phyloP scores from a whole-genome alignment of 2,113 vertebrate genomes.

The Otocyon megalotis region DNA sequence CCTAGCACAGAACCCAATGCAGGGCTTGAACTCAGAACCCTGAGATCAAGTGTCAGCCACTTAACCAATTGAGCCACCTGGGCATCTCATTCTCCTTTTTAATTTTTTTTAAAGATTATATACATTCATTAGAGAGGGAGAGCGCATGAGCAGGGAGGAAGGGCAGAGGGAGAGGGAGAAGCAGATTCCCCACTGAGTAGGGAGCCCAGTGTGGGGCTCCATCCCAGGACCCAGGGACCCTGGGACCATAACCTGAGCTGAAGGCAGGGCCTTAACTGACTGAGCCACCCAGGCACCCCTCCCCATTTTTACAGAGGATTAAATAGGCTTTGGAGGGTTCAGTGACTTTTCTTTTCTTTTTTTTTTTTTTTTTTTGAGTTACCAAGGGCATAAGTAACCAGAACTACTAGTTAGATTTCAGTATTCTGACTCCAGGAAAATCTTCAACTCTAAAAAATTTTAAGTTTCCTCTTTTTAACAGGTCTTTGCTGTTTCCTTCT shows the following conservation, averaged over 20 bases:
- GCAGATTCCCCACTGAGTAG: neutral
- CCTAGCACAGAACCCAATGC: neutral
- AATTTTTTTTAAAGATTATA: neutral
- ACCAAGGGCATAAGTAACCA: neutral
- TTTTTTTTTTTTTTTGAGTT: neutral
- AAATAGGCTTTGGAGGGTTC: neutral
- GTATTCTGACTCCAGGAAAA: neutral
- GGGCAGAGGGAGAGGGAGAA: neutral
- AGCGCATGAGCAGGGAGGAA: neutral
- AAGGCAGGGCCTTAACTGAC: neutral
- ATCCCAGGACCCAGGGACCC: neutral
- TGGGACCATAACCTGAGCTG: neutral
- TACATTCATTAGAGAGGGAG: neutral
- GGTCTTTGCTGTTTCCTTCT: neutral
- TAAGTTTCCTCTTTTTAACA: constrained; percentile 27
- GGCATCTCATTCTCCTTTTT: neutral
- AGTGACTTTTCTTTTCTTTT: neutral
- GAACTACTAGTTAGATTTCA: neutral
- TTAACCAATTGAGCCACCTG: neutral
- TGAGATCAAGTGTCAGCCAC: neutral
- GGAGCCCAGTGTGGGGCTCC: neutral
- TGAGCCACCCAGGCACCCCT: neutral
- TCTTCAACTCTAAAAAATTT: neutral
- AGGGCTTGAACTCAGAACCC: neutral
- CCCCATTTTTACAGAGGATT: neutral